phyloP scores from a whole-genome alignment of 2,797 vertebrate species.

The Oryzias dopingdopingensis region DNA sequence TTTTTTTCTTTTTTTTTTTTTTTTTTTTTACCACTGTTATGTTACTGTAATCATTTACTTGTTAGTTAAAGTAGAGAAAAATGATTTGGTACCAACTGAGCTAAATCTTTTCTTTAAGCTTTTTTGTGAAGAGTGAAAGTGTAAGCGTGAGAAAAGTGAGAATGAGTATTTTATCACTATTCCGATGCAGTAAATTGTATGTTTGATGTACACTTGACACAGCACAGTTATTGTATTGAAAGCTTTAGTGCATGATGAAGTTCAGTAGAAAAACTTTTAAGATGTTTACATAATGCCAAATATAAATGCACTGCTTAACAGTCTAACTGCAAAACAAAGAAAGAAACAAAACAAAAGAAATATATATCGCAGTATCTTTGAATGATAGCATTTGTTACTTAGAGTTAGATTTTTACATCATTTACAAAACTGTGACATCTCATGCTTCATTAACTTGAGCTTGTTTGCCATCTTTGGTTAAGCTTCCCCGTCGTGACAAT shows the following conservation, averaged over 20 bases:
- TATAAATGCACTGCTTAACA: slow-evolving; percentile 75
- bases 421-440: slow-evolving; percentile 48
- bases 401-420: slow-evolving; percentile 19
- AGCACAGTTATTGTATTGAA: slow-evolving; percentile 64
- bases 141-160: slow-evolving; percentile 47
- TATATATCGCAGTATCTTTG: slow-evolving; percentile 51
- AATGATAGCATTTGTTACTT: slow-evolving; percentile 45
- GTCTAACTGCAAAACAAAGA: slow-evolving; percentile 41
- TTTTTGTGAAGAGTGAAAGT: slow-evolving; percentile 64
- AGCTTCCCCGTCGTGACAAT: slow-evolving; percentile 36
- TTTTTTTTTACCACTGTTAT: slow-evolving; percentile 32
- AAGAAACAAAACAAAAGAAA: slow-evolving; percentile 13
- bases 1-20: slow-evolving; percentile 19
- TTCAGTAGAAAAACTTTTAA: slow-evolving; percentile 64
- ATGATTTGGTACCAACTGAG: slow-evolving; percentile 46
- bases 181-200: slow-evolving; percentile 55
- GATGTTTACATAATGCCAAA: slow-evolving; percentile 82
- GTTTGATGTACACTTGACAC: slow-evolving; percentile 61
- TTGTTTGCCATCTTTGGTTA: slow-evolving; percentile 9
- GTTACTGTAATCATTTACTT: slow-evolving; percentile 56
- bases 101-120: slow-evolving; percentile 47
- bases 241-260: slow-evolving; percentile 78
- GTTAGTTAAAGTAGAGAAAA: slow-evolving; percentile 59
- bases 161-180: slow-evolving; percentile 54
- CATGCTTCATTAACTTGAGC: slow-evolving; percentile 15